Base-by-base conservation (phyloP, 1,140 invertebrate genomes). In the Adoxophyes honmai region DNA sequence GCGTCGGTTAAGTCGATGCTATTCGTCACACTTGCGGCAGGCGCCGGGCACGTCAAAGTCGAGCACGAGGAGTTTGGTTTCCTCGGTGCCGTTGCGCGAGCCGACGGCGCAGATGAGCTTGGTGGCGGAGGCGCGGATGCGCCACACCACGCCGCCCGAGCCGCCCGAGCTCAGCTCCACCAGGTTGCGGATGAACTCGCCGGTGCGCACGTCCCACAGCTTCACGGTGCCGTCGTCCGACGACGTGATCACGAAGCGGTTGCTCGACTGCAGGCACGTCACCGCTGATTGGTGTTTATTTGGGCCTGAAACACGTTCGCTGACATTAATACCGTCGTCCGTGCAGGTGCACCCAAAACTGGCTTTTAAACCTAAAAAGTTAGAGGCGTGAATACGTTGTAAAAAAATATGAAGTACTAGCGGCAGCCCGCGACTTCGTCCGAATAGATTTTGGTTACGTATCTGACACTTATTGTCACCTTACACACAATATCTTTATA, bases 211-310 rank as follows among this genome's bases (percentile, higher is more conserved):
- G 90, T 99, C 98, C 98, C 98, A 99, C 14, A 99, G 90, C 89
- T 99, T 99, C 0, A 99, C 98, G 10, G 98, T 99, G 16, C 98
- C 98, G 90, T 99, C 98, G 78, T 99, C 98, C 1, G 97, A 98
- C 14, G 98, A 99, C n/a, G 98, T 99, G 63, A 99, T 98, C 56
- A 99, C 98, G 93, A 99, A 98, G 68, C 97, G 96, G 78, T 95
- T 96, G 88, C 98, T 98, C 70, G 99, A 98, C 82, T 99, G 98
- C 57, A 99, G 92, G 89, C 98, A 99, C 35, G 98, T 99, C 21
- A 99, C 98, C 35, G 98, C 98, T 58, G 97, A 98, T 76, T 97
- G 96, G 89, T 99, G 98, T 80, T 99, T 99, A 81, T 99, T 96
- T 10, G 95, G 93, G 74, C 98, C 96, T 96, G 68, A 11, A 55